phyloP scores from a whole-genome alignment of 2,797 vertebrate genomes.

The Miichthys miiuy region DNA sequence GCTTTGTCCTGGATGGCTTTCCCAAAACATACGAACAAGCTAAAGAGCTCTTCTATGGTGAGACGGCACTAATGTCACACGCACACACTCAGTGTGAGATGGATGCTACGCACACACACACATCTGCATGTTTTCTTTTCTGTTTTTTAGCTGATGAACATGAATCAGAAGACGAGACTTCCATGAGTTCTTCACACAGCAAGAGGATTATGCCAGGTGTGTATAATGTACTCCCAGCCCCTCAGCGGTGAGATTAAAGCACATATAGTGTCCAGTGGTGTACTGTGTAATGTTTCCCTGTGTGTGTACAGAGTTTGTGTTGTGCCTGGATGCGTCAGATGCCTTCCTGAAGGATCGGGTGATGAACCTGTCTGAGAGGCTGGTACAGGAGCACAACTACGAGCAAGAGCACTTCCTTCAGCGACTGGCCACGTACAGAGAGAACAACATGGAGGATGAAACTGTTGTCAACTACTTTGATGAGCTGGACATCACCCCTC shows the following conservation, averaged over 20 bases:
- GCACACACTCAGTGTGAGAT: not conserved
- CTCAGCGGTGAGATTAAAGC: not conserved
- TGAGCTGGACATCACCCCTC: conserved; percentile 86
- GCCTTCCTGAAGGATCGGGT: conserved; percentile 90
- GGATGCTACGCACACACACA: not conserved
- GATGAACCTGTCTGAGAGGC: conserved; percentile 89
- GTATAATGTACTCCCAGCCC: not conserved
- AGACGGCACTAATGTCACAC: conserved; percentile 39
- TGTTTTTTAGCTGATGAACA: conserved; percentile 81
- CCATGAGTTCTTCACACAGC: conserved; percentile 73
- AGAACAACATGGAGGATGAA: conserved; percentile 83
- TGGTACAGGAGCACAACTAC: conserved; percentile 87
- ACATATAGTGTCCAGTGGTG: not conserved
- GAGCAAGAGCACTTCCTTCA: conserved; percentile 85
- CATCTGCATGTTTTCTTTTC: not conserved
- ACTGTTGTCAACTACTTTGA: conserved; percentile 91
- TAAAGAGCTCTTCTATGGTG: conserved; percentile 89
- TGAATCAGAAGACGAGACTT: conserved; percentile 77
- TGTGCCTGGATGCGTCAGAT: conserved; percentile 89
- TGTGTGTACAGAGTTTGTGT: conserved; percentile 86
- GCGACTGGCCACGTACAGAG: conserved; percentile 83
- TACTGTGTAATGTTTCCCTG: not conserved
- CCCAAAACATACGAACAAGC: conserved; percentile 91
- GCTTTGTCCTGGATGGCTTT: conserved; percentile 92
- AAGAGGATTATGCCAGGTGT: conserved; percentile 88